A percentile compares a stretch with the other conserved stretches of the same genome.
These are phyloP conservation scores for Trochalopteron elliotii DNA, from an alignment of 2,113 vertebrate genomes.

Conservation along the genomic window DNA sequence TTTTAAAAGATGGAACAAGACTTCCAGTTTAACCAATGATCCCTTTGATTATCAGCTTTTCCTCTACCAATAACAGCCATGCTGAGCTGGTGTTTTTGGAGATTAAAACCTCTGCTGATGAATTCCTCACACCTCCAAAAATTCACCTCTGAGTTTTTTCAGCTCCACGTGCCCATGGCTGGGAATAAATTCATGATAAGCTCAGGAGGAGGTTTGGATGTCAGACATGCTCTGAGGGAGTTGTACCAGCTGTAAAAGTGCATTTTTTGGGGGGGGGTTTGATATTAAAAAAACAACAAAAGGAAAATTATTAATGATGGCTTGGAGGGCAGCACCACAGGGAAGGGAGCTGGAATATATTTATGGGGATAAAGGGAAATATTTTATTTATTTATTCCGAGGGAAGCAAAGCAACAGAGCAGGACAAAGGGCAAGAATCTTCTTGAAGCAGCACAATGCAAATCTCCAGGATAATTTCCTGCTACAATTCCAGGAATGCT, in stretches of 20 bases:
- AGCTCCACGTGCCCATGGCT: rapidly evolving
- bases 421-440: neutral
- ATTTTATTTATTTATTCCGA: neutral
- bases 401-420: neutral
- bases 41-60: neutral
- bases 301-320: neutral
- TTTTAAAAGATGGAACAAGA: neutral
- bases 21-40: neutral
- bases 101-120: neutral
- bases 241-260: neutral
- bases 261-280: neutral
- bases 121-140: neutral
- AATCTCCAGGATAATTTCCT: rapidly evolving
- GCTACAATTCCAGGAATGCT: neutral
- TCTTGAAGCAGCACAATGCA: neutral
- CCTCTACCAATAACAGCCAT: neutral
- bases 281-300: neutral
- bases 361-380: neutral
- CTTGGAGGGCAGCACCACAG: neutral
- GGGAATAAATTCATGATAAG: neutral
- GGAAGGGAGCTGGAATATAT: neutral
- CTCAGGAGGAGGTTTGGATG: neutral
- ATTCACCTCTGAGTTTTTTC: neutral
- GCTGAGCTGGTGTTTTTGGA: neutral
- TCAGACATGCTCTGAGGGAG: neutral